Conservation (phyloP, 2,797 vertebrate species). For the Enteromius viviparus region DNA sequence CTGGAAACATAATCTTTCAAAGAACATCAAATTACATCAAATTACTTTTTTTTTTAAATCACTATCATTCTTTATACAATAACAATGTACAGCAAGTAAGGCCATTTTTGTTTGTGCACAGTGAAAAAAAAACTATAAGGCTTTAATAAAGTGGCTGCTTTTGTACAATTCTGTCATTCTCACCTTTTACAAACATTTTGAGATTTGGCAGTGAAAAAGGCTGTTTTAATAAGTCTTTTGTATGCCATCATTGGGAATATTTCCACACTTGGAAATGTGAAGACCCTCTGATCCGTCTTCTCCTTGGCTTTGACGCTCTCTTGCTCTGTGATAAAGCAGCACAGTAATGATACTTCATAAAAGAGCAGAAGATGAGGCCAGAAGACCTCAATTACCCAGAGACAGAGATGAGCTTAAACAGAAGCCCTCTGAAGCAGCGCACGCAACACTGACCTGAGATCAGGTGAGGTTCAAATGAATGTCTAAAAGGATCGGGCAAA, state of each 20-base stretch:
- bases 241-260: not conserved
- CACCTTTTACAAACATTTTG: not conserved
- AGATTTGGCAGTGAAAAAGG: not conserved
- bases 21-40: not conserved
- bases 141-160: not conserved
- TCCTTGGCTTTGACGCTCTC: not conserved
- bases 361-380: constrained; percentile 35
- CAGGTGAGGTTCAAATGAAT: not conserved
- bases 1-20: not conserved
- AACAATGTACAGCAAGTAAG: not conserved
- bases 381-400: constrained; percentile 43
- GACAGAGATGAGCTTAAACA: constrained; percentile 41
- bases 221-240: not conserved
- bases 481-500: not conserved
- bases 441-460: constrained; percentile 31
- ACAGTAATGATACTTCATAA: constrained; percentile 39
- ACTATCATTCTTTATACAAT: not conserved
- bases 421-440: not conserved
- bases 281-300: not conserved
- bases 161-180: not conserved
- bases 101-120: not conserved
- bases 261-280: not conserved
- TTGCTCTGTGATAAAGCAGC: constrained; percentile 1
- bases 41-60: too few species aligned
- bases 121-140: not conserved